Conservation (phyloP, 2,113 vertebrate species). For the Myiozetetes cayanensis region DNA sequence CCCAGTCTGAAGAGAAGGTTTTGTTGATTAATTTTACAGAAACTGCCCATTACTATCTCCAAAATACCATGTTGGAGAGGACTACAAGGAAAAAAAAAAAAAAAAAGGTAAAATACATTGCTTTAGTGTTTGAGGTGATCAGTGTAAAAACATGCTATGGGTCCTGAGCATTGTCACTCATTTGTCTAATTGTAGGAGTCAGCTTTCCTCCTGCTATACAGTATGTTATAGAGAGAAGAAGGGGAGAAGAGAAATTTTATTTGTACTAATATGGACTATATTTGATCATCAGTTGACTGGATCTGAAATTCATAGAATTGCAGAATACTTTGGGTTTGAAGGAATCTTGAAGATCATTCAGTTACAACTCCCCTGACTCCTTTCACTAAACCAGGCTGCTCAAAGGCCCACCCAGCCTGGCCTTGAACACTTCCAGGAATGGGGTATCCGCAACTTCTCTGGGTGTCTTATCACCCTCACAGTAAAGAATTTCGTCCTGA, state of each 20-base stretch:
- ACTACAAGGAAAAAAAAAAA: neutral
- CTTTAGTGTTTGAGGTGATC: neutral
- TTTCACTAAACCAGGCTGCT: no score
- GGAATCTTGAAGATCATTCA: no score
- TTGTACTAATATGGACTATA: neutral
- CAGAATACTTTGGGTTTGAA: no score
- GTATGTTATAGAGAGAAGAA: neutral
- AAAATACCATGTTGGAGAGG: neutral
- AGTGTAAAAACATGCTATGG: neutral
- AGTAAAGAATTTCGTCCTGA: neutral
- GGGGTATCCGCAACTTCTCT: no score
- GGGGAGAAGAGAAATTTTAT: neutral
- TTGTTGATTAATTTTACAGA: neutral
- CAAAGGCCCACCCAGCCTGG: no score
- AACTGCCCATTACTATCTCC: neutral
- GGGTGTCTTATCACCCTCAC: neutral
- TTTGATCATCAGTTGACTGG: neutral
- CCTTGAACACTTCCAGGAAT: no score
- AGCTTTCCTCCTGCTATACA: neutral
- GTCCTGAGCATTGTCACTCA: neutral
- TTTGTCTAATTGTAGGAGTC: neutral
- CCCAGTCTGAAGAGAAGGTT: neutral
- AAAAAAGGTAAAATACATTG: neutral
- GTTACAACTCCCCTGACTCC: no score
- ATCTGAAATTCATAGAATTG: no score